Evolutionary conservation across 2,797 vertebrate genomes (phyloP).

Genomic region (Margarornis squamiger): DNA sequence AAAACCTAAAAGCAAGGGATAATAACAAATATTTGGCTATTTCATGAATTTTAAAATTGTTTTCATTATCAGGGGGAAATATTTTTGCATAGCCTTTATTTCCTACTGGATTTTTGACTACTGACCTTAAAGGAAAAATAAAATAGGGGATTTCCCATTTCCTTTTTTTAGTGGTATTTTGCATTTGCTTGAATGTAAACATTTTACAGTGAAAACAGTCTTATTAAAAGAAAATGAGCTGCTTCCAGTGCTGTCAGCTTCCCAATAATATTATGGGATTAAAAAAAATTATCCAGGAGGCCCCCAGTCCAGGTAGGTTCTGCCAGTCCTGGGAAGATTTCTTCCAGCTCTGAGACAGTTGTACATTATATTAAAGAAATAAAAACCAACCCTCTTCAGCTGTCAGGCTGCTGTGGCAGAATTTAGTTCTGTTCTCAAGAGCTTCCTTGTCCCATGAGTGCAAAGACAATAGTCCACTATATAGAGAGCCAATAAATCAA

Average conservation of each 20-base stretch:
- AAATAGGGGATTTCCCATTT: slow-evolving; percentile 33
- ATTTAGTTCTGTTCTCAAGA: slow-evolving; percentile 83
- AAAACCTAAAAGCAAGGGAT: slow-evolving; percentile 65
- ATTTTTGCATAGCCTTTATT: slow-evolving; percentile 51
- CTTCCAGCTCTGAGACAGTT: slow-evolving; percentile 72
- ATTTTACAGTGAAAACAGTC: slow-evolving; percentile 54
- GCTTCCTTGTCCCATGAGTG: slow-evolving; percentile 83
- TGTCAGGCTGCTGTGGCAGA: slow-evolving; percentile 83
- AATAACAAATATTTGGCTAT: slow-evolving; percentile 73
- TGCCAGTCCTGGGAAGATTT: slow-evolving; percentile 46
- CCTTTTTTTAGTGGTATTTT: slow-evolving; percentile 55
- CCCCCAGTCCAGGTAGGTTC: slow-evolving; percentile 66
- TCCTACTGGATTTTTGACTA: slow-evolving; percentile 43
- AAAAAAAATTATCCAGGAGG: slow-evolving; percentile 18
- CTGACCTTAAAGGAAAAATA: neutral
- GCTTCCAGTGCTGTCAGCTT: slow-evolving; percentile 34
- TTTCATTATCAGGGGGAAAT: slow-evolving; percentile 37
- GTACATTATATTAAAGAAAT: slow-evolving; percentile 71
- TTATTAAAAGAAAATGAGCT: slow-evolving; percentile 52
- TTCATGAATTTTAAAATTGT: slow-evolving; percentile 71
- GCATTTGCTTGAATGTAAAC: slow-evolving; percentile 59
- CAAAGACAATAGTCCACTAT: slow-evolving; percentile 87
- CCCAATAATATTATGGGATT: slow-evolving; percentile 24
- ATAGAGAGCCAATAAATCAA: slow-evolving; percentile 93
- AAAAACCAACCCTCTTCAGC: slow-evolving; percentile 74